Percentiles rank a stretch among this genome's conserved stretches.
Conservation (phyloP, 1,140 invertebrate species). For the Lanistes nyassanus region DNA sequence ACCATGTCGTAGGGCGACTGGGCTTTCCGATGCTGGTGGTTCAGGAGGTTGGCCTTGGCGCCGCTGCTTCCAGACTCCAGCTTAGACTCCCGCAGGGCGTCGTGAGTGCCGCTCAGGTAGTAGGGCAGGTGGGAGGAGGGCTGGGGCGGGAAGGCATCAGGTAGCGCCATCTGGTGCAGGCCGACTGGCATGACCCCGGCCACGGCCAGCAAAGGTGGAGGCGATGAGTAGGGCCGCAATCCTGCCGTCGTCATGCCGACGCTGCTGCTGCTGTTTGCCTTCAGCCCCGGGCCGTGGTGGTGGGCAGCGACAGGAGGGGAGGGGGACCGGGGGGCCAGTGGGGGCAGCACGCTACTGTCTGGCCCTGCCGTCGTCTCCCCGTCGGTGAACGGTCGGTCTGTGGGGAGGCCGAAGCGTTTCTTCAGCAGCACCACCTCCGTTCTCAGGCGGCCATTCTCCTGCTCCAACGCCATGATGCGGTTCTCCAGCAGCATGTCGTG, state of each 20-base stretch:
- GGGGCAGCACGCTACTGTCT: not conserved
- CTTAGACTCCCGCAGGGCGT: not conserved
- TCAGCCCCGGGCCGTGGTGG: slow-evolving; percentile 18
- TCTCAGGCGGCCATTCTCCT: slow-evolving; percentile 93
- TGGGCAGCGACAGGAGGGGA: slow-evolving; percentile 19
- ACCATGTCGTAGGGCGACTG: not conserved
- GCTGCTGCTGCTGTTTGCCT: not conserved
- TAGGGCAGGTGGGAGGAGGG: slow-evolving; percentile 18
- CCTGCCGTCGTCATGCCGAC: slow-evolving; percentile 8
- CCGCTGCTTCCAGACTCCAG: not conserved
- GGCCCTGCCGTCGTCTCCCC: slow-evolving; percentile 23
- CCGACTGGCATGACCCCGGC: slow-evolving; percentile 23
- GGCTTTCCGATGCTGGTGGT: not conserved
- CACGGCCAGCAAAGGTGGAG: slow-evolving; percentile 37
- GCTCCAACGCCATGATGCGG: slow-evolving; percentile 90
- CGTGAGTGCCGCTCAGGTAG: slow-evolving; percentile 20
- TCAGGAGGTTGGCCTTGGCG: not conserved
- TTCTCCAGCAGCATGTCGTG: slow-evolving; percentile 97
- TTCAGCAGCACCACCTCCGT: slow-evolving; percentile 92
- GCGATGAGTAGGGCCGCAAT: slow-evolving; percentile 25
- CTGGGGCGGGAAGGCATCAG: slow-evolving; percentile 23
- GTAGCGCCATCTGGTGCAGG: slow-evolving; percentile 4
- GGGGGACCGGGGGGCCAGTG: not conserved
- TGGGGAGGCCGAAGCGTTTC: slow-evolving; percentile 87
- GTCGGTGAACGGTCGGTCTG: slow-evolving; percentile 39